A percentile compares a stretch with the other conserved stretches of the same genome.
These are phyloP conservation scores for Prosapia bicincta DNA, from an alignment of 2,888 invertebrate genomes.

Conservation along the genomic window DNA sequence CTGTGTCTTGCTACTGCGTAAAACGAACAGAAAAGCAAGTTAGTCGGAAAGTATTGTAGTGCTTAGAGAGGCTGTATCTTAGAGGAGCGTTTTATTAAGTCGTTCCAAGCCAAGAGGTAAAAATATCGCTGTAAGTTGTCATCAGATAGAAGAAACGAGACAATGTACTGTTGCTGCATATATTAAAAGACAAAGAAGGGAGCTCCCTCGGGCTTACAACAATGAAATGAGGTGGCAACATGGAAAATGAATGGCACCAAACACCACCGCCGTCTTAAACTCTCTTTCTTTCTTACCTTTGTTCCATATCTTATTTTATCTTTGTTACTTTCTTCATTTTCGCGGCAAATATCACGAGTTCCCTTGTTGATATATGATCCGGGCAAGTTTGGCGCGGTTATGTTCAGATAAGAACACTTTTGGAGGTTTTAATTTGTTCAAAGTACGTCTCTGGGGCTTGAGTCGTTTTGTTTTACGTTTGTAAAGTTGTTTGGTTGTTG, in stretches of 20 bases:
- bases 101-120: background rate
- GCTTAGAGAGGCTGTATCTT: too few species aligned
- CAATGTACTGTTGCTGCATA: background rate
- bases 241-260: background rate
- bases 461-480: too few species aligned
- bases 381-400: background rate
- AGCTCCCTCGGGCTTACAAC: background rate
- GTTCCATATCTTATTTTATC: background rate
- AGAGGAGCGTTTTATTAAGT: background rate
- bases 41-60: too few species aligned
- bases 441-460: background rate
- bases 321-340: background rate
- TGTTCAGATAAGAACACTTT: background rate
- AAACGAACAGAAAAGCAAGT: too few species aligned
- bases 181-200: background rate
- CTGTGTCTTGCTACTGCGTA: too few species aligned
- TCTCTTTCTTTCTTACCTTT: conserved; percentile 2
- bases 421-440: background rate
- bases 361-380: background rate
- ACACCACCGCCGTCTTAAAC: background rate
- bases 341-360: background rate
- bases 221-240: background rate
- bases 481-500: too few species aligned
- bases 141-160: background rate
- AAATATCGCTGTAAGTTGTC: background rate